Evolutionary conservation across 1,140 invertebrate genomes (phyloP).

Genomic region (Drosophila nigromelanica): DNA sequence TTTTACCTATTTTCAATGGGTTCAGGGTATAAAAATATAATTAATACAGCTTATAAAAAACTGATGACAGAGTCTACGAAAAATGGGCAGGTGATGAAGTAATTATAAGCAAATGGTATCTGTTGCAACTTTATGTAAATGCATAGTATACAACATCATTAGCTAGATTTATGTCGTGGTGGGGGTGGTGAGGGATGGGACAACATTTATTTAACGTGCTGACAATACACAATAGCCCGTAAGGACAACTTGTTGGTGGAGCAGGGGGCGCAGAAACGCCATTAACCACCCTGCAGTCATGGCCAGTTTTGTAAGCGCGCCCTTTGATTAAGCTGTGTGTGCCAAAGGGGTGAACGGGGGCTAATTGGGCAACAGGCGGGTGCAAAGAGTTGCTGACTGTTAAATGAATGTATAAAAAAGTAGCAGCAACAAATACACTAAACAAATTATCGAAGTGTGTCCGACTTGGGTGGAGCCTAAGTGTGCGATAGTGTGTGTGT

Average conservation of each 20-base stretch:
- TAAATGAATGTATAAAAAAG: conserved; percentile 23
- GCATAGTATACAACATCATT: conserved; percentile 37
- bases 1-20: too few relatives aligned
- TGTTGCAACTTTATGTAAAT: conserved; percentile 38
- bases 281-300: conserved; percentile 1
- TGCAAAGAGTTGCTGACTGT: conserved; percentile 18
- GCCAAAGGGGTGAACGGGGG: too few relatives aligned
- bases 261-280: conserved; percentile 9
- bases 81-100: neutral
- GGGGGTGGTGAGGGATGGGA: neutral
- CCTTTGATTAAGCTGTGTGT: conserved; percentile 10
- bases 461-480: conserved; percentile 72
- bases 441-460: conserved; percentile 64
- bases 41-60: neutral
- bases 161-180: conserved; percentile 27
- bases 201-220: conserved; percentile 57
- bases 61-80: neutral
- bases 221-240: conserved; percentile 50
- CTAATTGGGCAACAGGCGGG: neutral
- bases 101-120: conserved; percentile 3
- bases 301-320: too few relatives aligned
- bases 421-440: conserved; percentile 38
- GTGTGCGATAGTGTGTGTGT: conserved; percentile 20
- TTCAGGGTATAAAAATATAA: too few relatives aligned
- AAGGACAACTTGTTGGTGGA: conserved; percentile 19